Conservation (phyloP, 2,888 invertebrate genomes). For the Rhorus exstirpatorius region DNA sequence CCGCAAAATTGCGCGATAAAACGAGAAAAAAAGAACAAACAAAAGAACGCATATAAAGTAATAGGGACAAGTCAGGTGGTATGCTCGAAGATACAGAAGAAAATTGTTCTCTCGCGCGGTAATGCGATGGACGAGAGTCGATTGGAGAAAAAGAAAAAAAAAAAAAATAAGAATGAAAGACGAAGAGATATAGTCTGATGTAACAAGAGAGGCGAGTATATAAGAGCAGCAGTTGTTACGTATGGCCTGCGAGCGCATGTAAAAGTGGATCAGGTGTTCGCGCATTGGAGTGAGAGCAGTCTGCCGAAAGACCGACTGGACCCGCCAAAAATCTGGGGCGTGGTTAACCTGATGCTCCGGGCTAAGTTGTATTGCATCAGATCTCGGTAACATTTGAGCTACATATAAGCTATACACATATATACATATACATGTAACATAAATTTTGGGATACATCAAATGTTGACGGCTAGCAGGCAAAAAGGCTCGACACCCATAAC, state of each 20-base stretch:
- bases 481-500: neutral
- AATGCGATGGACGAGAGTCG: conserved; percentile 49
- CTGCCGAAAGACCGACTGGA: conserved; percentile 57
- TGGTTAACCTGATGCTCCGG: conserved; percentile 61
- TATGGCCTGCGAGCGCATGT: conserved; percentile 56
- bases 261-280: conserved; percentile 75
- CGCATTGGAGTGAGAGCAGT: conserved; percentile 47
- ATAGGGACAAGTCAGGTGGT: conserved; percentile 9
- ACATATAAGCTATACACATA: neutral
- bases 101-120: conserved; percentile 32
- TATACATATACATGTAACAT: neutral
- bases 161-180: conserved; percentile 44
- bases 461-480: conserved; percentile 15
- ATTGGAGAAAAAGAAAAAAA: conserved; percentile 33
- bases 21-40: conserved; percentile 13
- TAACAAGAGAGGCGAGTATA: conserved; percentile 66
- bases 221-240: conserved; percentile 64
- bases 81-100: conserved; percentile 13
- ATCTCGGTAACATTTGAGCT: conserved; percentile 32
- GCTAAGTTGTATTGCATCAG: conserved; percentile 62
- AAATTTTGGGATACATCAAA: neutral
- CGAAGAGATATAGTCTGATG: conserved; percentile 62
- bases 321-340: conserved; percentile 73
- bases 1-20: conserved; percentile 32
- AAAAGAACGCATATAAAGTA: conserved; percentile 28